Evolutionary conservation across 2,113 vertebrate genomes (phyloP), one percentile per base, ranked within the genome.

Genomic region (Connochaetes taurinus): DNA sequence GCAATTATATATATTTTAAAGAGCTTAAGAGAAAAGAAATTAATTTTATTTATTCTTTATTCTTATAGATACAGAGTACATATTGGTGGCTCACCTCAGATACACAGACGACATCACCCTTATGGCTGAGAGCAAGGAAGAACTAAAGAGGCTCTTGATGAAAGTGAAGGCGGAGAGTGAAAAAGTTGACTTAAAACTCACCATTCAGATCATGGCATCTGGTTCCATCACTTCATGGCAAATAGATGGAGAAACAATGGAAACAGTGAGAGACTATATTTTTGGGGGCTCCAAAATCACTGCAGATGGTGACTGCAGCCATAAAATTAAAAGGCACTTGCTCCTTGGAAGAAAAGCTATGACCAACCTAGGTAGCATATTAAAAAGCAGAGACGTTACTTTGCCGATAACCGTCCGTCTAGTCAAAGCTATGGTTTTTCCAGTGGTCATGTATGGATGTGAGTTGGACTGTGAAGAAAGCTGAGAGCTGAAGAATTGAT

Each of bases 1-100:
- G n/a, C 8, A 64, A 74, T 86, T 86, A 47, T 31, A 78, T 36
- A 1, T 78, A 36, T 95, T 91, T 84, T 91, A 93, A 96, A 94
- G 67, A 33, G 58, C 17, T 94, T 93, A 52, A 87, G 53, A 96
- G 9, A 17, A 91, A 91, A 64, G 17, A 43, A 71, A 23, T 71
- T 71, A 23, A 23, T 71, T 71, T 12, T 36, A 71, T 40, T 40
- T 71, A 71, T 71, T 71, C 10, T 71, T 71, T 71, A 71, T 71
- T 71, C n/a, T 71, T 23, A 23, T 12, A 71, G 36, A 71, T 23
- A 71, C 67, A 71, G n/a, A 71, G n/a, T 71, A 71, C 67, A 40
- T 71, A 71, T 71, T 71, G 67, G 33, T 67, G 33, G 67, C 19
- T 71, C 19, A 71, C 67, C n/a, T 71, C n/a, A 40, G n/a, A 71